phyloP scores from a whole-genome alignment of 2,113 vertebrate species.

The Prionailurus viverrinus region DNA sequence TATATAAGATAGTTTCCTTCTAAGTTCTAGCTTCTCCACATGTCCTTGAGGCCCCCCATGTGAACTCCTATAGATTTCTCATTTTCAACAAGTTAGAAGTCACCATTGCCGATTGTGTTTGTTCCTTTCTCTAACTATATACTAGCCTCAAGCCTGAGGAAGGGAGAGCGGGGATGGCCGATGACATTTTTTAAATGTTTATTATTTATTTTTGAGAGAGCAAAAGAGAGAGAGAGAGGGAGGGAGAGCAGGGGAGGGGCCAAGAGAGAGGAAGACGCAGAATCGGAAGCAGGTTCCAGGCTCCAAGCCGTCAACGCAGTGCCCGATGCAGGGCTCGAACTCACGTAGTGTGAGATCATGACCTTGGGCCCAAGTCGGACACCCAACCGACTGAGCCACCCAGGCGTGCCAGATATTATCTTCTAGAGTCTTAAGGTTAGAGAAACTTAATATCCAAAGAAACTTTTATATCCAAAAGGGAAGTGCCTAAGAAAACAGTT shows the following conservation, averaged over 20 bases:
- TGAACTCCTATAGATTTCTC: background rate
- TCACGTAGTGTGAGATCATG: too few species aligned
- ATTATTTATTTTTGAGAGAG: too few species aligned
- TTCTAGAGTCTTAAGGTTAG: background rate
- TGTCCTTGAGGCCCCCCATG: background rate
- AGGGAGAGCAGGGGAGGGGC: too few species aligned
- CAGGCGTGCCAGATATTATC: background rate
- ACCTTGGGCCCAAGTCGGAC: too few species aligned
- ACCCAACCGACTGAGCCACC: too few species aligned
- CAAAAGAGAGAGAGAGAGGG: too few species aligned
- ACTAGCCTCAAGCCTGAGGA: background rate
- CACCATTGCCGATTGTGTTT: background rate
- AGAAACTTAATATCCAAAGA: background rate
- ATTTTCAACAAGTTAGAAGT: conserved; percentile 36
- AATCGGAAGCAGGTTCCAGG: too few species aligned
- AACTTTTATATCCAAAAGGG: conserved; percentile 45
- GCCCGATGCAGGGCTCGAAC: too few species aligned
- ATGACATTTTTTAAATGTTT: background rate
- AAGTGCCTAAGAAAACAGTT: conserved; percentile 3
- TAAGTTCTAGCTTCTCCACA: background rate
- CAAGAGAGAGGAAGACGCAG: too few species aligned
- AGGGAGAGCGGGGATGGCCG: background rate
- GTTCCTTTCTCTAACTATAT: conserved; percentile 16
- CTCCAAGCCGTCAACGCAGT: too few species aligned
- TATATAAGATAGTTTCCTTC: background rate